Conservation (phyloP, 2,888 invertebrate species). For the Dryadula phaetusa region DNA sequence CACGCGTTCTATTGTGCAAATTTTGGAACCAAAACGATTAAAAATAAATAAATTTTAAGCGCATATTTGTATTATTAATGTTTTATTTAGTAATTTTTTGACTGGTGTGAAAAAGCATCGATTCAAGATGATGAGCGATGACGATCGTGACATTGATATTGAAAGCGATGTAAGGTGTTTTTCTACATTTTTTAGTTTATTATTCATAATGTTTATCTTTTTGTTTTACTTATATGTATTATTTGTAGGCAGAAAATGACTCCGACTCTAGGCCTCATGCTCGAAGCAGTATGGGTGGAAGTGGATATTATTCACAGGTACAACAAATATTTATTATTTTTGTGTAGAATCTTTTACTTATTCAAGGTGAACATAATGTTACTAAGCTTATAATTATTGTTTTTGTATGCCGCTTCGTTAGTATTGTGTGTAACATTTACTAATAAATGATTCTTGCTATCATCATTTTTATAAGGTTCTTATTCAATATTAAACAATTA, state of each 20-base stretch:
- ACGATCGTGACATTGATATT: slow-evolving; percentile 97
- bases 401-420: not conserved
- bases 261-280: slow-evolving; percentile 88
- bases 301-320: slow-evolving; percentile 91
- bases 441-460: not conserved
- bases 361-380: slow-evolving; percentile 28
- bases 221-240: slow-evolving; percentile 43
- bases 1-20: slow-evolving; percentile 58
- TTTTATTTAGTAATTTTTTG: slow-evolving; percentile 36
- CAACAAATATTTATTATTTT: slow-evolving; percentile 16
- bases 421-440: not conserved
- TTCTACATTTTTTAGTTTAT: slow-evolving; percentile 41
- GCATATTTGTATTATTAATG: slow-evolving; percentile 36
- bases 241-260: slow-evolving; percentile 90
- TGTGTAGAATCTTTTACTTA: slow-evolving; percentile 8
- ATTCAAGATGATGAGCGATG: slow-evolving; percentile 91
- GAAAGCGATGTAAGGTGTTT: slow-evolving; percentile 95
- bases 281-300: slow-evolving; percentile 87
- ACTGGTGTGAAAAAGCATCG: slow-evolving; percentile 27
- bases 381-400: not conserved
- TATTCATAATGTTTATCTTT: slow-evolving; percentile 55
- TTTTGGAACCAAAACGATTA: slow-evolving; percentile 42
- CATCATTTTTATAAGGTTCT: not conserved
- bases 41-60: slow-evolving; percentile 37
- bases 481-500: no score